Evolutionary conservation across 2,888 invertebrate species (phyloP).

Genomic region (Drosophila flavopinicola): DNA sequence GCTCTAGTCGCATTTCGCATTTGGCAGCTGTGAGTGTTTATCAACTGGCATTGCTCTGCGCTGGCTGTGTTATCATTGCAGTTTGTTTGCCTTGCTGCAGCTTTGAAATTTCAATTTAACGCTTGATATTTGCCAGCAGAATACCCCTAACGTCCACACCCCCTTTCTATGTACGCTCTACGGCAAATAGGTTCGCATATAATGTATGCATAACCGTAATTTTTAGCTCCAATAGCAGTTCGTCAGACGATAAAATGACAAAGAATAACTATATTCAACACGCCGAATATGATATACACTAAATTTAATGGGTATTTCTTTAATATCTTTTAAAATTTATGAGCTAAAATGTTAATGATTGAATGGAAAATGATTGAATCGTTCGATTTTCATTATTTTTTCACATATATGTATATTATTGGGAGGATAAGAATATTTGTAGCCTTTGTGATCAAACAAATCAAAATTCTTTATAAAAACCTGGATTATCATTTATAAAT

Average conservation of each 20-base stretch:
- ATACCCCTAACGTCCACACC: not conserved
- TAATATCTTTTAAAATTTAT: no score
- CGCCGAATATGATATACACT: not conserved
- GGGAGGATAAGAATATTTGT: no score
- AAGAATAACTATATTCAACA: not conserved
- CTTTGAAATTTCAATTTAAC: conserved; percentile 77
- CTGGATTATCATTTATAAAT: no score
- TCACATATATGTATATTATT: no score
- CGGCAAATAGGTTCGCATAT: conserved; percentile 37
- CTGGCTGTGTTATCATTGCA: conserved; percentile 60
- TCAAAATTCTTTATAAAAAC: no score
- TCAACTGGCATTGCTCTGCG: conserved; percentile 33
- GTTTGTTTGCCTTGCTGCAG: conserved; percentile 61
- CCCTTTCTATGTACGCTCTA: not conserved
- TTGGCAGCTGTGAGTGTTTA: conserved; percentile 38
- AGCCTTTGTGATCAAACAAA: no score
- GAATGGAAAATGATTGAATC: no score
- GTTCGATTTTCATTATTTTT: no score
- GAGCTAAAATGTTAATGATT: no score
- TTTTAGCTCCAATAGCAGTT: conserved; percentile 74
- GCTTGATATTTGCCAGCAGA: conserved; percentile 62
- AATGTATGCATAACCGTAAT: conserved; percentile 71
- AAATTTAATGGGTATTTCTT: no score
- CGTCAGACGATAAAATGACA: conserved; percentile 52
- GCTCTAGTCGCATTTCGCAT: conserved; percentile 9